Evolutionary conservation across 1,140 invertebrate species (phyloP).

Genomic region (Pemphigus obesinymphae): DNA sequence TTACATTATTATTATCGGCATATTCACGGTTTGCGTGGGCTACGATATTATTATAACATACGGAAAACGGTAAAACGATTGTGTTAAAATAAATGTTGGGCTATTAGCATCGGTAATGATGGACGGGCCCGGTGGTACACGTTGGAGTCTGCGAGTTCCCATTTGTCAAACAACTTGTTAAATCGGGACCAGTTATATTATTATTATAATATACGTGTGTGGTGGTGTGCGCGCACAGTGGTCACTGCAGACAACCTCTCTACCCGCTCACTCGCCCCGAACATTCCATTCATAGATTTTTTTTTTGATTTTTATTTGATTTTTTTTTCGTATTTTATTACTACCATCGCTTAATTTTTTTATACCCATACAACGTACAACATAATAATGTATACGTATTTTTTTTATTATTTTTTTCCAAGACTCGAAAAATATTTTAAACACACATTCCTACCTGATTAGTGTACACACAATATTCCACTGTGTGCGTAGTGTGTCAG

Average conservation of each 20-base stretch:
- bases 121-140: neutral
- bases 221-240: neutral
- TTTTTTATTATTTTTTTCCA: neutral
- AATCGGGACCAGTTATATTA: constrained; percentile 21
- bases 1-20: too few species aligned
- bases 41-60: too few species aligned
- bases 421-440: neutral
- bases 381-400: too few species aligned
- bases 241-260: neutral
- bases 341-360: neutral
- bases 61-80: neutral
- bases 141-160: neutral
- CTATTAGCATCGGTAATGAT: constrained; percentile 29
- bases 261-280: neutral
- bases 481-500: too few species aligned
- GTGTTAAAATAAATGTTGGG: constrained; percentile 15
- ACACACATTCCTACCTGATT: neutral
- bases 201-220: neutral
- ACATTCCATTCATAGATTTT: constrained; percentile 31
- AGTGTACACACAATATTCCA: neutral
- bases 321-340: neutral
- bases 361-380: neutral
- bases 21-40: too few species aligned
- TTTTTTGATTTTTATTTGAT: too few species aligned
- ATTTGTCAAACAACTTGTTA: constrained; percentile 34